Evolutionary conservation across 2,113 vertebrate genomes (phyloP).

Genomic region (Cynoglossus semilaevis): DNA sequence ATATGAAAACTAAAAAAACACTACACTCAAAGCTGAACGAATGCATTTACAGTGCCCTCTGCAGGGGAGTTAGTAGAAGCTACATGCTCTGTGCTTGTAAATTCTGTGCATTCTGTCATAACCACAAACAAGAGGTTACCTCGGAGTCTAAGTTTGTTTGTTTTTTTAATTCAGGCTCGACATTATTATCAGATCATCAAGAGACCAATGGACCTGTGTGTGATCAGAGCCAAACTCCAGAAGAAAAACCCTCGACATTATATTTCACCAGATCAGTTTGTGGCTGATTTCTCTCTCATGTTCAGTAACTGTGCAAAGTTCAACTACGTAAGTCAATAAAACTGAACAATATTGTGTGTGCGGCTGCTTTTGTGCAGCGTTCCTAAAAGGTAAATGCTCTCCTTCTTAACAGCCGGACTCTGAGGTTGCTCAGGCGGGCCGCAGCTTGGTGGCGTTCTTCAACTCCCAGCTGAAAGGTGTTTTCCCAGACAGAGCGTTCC

Average conservation of each 20-base stretch:
- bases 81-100: no score
- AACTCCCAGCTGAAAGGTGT: conserved; percentile 83
- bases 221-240: conserved; percentile 86
- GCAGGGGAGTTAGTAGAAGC: no score
- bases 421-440: conserved; percentile 93
- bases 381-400: not conserved
- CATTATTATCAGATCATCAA: conserved; percentile 99
- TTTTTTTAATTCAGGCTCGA: conserved; percentile 78
- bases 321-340: conserved; percentile 87
- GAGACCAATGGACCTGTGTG: conserved; percentile 95
- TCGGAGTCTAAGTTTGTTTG: conserved; percentile 10
- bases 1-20: no score
- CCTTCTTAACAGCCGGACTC: conserved; percentile 85
- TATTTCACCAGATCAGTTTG: conserved; percentile 84
- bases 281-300: conserved; percentile 92
- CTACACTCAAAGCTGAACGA: no score
- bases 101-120: no score
- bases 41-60: no score
- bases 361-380: not conserved
- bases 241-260: conserved; percentile 84
- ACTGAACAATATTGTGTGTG: not conserved
- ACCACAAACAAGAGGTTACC: no score
- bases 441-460: conserved; percentile 88
- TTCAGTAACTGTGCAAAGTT: conserved; percentile 98
- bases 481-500: conserved; percentile 83